Evolutionary conservation across 2,888 invertebrate species (phyloP), one percentile per base, ranked within the genome.

Genomic region (Apoda limacodes): DNA sequence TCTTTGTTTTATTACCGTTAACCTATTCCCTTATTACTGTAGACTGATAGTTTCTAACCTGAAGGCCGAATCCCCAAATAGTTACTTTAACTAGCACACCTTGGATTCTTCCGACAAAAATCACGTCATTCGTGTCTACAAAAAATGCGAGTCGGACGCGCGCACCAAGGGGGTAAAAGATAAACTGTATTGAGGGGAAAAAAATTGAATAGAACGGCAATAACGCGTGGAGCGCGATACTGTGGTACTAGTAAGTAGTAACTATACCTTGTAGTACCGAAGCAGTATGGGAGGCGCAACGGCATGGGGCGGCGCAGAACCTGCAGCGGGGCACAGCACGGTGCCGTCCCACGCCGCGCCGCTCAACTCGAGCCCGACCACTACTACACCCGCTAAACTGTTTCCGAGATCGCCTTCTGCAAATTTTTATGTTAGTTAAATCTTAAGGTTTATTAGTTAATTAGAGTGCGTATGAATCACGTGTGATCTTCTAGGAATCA

Each of bases 281-380:
- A 65, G 52, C 22, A 54, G 45, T 4, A 76, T 53, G 2, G 66
- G 57, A 13, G 76, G 78, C 37, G 74, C 74, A 42, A 59, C 48
- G 17, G 45, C 35, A 43, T 57, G 58, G 37, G 66, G 59, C 32
- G 70, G 42, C 10, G 51, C 42, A 50, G 6, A 46, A 43, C 34
- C 26, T 3, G 37, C 25, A 31, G 42, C 34, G 5, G 35, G 42
- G 9, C 32, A 30, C 39, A 64, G 47, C 33, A 48, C 55, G 6
- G 43, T 57, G 13, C 12, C 44, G 13, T 33, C 39, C 63, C 65
- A 68, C 42, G 25, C 40, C 6, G 55, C 64, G 27, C 76, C 80
- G 39, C 60, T 35, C 46, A 72, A 28, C 5, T 48, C 48, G 43
- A 76, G 46, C 5, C 71, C 76, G 17, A 22, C 17, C 42, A 68